These are phyloP conservation scores for Heliconius congener DNA, from an alignment of 1,140 invertebrate species.

Conservation along the genomic window DNA sequence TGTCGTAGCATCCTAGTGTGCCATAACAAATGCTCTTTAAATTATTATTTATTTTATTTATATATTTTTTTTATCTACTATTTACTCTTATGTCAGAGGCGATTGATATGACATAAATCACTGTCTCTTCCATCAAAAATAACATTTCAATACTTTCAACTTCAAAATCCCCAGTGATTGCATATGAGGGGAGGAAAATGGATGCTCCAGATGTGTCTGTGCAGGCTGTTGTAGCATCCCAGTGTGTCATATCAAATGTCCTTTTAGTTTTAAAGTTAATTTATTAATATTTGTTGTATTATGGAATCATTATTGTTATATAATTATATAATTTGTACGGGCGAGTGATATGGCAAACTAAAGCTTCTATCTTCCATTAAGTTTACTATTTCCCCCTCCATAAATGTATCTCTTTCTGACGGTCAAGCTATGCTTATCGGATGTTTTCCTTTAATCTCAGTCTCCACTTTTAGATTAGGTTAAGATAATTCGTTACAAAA, in stretches of 20 bases:
- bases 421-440: background rate
- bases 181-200: slow-evolving; percentile 1
- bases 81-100: background rate
- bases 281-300: background rate
- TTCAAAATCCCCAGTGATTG: slow-evolving; percentile 7
- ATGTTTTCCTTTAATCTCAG: background rate
- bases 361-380: background rate
- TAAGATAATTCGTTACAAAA: slow-evolving; percentile 13
- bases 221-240: slow-evolving; percentile 19
- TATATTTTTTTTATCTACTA: background rate
- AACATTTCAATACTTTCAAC: background rate
- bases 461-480: background rate
- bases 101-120: background rate
- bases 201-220: slow-evolving; percentile 17
- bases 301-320: background rate
- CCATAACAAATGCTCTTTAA: background rate
- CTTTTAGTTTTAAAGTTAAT: background rate
- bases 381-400: background rate
- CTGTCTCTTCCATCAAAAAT: background rate
- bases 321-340: background rate
- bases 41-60: background rate
- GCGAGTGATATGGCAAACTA: slow-evolving; percentile 4
- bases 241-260: background rate
- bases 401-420: background rate
- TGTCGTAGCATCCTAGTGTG: slow-evolving; percentile 4